Conservation (phyloP, 1,140 invertebrate genomes). For the Glossosoma conforme region DNA sequence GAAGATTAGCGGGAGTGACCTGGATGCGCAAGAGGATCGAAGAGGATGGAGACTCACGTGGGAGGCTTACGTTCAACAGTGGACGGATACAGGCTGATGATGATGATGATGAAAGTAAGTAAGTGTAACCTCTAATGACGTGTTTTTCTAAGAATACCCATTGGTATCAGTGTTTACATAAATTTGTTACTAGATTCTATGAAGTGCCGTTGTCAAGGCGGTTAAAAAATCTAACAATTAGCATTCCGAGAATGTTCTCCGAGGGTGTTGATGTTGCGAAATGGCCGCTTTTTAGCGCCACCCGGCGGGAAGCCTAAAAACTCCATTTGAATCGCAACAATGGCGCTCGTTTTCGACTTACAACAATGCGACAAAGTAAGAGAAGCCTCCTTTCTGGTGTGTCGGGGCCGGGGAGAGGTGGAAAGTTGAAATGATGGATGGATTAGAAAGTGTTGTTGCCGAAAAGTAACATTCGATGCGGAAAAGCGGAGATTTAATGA, state of each 20-base stretch:
- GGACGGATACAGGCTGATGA: too few species aligned
- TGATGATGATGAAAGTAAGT: too few species aligned
- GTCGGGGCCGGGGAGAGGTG: background rate
- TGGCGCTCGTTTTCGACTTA: slow-evolving; percentile 8
- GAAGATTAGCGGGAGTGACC: too few species aligned
- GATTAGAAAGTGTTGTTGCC: slow-evolving; percentile 14
- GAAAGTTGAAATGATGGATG: slow-evolving; percentile 19
- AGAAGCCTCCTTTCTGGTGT: slow-evolving; percentile 10
- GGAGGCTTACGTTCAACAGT: too few species aligned
- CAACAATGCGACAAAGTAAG: slow-evolving; percentile 8
- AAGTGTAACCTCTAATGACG: too few species aligned
- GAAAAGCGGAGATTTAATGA: slow-evolving; percentile 23
- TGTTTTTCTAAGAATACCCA: too few species aligned
- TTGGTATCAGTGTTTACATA: too few species aligned
- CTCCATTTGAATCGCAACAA: slow-evolving; percentile 18
- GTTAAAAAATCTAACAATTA: background rate
- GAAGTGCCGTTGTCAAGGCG: too few species aligned
- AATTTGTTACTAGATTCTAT: too few species aligned
- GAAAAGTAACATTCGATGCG: slow-evolving; percentile 16
- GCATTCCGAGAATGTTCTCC: background rate
- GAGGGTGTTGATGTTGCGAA: background rate
- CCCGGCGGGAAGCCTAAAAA: background rate
- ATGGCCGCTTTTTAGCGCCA: background rate
- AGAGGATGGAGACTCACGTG: too few species aligned
- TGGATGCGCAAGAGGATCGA: too few species aligned